Evolutionary conservation across 2,113 vertebrate genomes (phyloP).

Genomic region (Vidua chalybeata): DNA sequence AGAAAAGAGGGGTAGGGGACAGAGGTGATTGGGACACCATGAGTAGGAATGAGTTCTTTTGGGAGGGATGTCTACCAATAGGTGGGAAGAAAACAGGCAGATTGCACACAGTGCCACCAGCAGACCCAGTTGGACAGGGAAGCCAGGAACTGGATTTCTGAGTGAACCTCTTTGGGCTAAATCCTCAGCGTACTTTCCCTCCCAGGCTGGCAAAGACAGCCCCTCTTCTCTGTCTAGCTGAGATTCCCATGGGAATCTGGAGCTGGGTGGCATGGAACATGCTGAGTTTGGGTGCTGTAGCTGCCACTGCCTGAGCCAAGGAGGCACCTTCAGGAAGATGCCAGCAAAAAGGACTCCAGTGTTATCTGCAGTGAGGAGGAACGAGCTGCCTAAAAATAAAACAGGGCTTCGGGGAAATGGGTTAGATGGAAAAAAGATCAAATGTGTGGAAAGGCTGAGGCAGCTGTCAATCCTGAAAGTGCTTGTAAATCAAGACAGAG

Average conservation of each 20-base stretch:
- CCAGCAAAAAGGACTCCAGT: background rate
- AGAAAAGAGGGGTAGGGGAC: background rate
- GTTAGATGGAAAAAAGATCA: background rate
- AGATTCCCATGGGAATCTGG: background rate
- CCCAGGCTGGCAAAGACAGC: background rate
- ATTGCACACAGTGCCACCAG: background rate
- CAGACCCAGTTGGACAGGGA: background rate
- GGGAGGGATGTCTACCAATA: background rate
- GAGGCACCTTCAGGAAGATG: background rate
- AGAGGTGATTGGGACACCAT: background rate
- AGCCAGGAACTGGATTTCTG: background rate
- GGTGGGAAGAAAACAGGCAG: background rate
- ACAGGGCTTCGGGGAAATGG: rapidly evolving
- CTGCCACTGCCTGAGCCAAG: background rate
- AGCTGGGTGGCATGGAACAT: rapidly evolving
- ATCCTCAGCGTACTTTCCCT: background rate
- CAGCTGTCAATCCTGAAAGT: background rate
- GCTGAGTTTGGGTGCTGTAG: background rate
- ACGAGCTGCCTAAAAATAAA: conserved; percentile 10
- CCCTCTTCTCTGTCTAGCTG: background rate
- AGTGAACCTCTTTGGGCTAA: background rate
- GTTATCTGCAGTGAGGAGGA: background rate
- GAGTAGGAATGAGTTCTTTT: background rate
- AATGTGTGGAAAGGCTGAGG: background rate
- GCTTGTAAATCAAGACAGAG: background rate